These are phyloP conservation scores for Chaenodraco wilsoni DNA, from an alignment of 2,797 vertebrate genomes.

Conservation along the genomic window DNA sequence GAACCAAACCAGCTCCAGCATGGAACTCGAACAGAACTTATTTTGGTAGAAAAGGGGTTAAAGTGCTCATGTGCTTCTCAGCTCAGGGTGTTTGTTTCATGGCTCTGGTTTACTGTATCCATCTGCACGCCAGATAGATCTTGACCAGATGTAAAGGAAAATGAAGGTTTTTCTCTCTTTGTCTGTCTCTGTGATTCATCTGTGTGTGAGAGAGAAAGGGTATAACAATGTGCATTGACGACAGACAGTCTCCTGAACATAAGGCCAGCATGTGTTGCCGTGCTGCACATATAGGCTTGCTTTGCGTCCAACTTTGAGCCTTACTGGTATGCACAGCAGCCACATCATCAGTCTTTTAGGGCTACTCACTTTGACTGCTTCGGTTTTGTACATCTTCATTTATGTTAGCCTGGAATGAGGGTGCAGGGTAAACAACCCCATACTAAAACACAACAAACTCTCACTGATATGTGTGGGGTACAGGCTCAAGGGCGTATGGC, in stretches of 20 bases:
- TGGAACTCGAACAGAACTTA: too few species aligned
- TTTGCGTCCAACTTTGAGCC: constrained; percentile 28
- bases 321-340: constrained; percentile 24
- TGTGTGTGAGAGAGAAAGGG: constrained; percentile 35
- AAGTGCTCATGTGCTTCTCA: constrained; percentile 21
- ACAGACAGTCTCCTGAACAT: constrained; percentile 58
- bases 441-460: too few species aligned
- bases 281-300: constrained; percentile 32
- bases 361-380: constrained; percentile 1
- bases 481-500: too few species aligned
- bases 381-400: not conserved
- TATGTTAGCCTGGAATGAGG: not conserved
- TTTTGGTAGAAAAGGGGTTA: not conserved
- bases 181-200: constrained; percentile 24
- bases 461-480: too few species aligned
- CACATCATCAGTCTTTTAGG: constrained; percentile 52
- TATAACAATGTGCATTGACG: constrained; percentile 48
- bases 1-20: too few species aligned
- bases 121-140: constrained; percentile 62
- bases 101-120: constrained; percentile 57
- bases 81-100: constrained; percentile 19
- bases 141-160: constrained; percentile 66
- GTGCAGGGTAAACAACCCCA: not conserved
- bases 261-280: constrained; percentile 66
- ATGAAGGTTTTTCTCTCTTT: constrained; percentile 28